A percentile compares a stretch with the other conserved stretches of the same genome.
These are phyloP conservation scores for Peromyscus attwateri DNA, from an alignment of 2,797 vertebrate genomes.

Conservation along the genomic window DNA sequence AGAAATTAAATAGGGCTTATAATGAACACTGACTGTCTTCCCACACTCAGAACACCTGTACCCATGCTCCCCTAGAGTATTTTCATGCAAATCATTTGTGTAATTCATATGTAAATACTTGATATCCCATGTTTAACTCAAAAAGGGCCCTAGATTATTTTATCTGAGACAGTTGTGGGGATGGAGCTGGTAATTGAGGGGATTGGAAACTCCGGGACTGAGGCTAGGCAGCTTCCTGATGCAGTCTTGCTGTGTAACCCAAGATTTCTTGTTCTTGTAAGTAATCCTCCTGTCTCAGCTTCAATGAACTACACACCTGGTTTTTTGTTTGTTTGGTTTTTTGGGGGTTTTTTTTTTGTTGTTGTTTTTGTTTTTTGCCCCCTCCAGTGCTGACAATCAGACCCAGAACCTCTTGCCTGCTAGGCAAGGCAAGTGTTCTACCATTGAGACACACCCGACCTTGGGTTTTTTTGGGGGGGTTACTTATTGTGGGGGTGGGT, in stretches of 20 bases:
- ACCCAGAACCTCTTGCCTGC: not conserved
- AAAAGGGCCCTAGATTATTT: not conserved
- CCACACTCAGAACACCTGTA: not conserved
- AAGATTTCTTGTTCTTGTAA: not conserved
- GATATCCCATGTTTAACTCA: not conserved
- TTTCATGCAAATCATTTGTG: constrained; percentile 2
- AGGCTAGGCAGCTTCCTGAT: not conserved
- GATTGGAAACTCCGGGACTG: not conserved
- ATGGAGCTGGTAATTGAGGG: not conserved
- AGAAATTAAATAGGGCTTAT: not conserved
- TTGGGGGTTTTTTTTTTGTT: too few relatives aligned
- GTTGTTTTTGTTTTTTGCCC: too few relatives aligned
- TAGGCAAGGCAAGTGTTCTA: not conserved
- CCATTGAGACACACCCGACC: not conserved
- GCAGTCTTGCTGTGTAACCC: not conserved
- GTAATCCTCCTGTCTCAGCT: not conserved
- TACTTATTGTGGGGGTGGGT: not conserved
- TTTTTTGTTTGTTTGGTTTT: too few relatives aligned
- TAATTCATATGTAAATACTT: constrained; percentile 3
- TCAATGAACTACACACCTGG: not conserved
- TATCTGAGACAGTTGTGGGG: not conserved
- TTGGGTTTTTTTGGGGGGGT: not conserved
- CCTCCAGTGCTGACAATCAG: not conserved
- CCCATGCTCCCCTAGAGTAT: not conserved
- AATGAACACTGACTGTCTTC: not conserved